Evolutionary conservation across 2,888 invertebrate species (phyloP).

Genomic region (Parthenolecanium corni): DNA sequence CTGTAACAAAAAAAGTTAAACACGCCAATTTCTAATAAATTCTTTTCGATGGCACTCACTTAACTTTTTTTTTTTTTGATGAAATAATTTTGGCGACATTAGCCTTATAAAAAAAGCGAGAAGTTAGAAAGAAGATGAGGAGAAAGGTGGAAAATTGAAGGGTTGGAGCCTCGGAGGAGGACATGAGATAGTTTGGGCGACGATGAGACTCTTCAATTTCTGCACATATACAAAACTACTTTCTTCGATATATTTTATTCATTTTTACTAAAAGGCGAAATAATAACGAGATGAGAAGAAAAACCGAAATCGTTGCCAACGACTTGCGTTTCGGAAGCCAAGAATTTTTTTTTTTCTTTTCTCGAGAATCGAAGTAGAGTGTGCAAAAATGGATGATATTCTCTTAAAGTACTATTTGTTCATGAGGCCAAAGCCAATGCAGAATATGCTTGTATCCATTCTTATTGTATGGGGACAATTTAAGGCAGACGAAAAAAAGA

Average conservation of each 20-base stretch:
- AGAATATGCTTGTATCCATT: too few relatives aligned
- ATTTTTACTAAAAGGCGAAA: neutral
- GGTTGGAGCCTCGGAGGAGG: neutral
- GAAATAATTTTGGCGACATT: neutral
- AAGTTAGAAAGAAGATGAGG: too few relatives aligned
- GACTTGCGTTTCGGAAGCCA: constrained; percentile 21
- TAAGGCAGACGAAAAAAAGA: too few relatives aligned
- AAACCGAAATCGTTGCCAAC: constrained; percentile 25
- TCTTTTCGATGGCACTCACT: neutral
- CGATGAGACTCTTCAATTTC: neutral
- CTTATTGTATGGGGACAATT: too few relatives aligned
- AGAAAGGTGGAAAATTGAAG: too few relatives aligned
- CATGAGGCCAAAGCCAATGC: too few relatives aligned
- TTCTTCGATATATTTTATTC: neutral
- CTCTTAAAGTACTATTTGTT: too few relatives aligned
- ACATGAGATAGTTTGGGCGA: neutral
- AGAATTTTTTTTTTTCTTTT: constrained; percentile 12
- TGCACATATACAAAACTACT: neutral
- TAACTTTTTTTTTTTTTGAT: neutral
- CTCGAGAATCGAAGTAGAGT: constrained; percentile 8
- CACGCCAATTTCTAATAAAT: neutral
- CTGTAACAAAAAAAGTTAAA: too few relatives aligned
- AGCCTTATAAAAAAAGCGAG: too few relatives aligned
- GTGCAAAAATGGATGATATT: constrained; percentile 17
- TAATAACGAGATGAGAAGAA: neutral